phyloP scores from a whole-genome alignment of 2,888 invertebrate species.

The Pollenia labialis region DNA sequence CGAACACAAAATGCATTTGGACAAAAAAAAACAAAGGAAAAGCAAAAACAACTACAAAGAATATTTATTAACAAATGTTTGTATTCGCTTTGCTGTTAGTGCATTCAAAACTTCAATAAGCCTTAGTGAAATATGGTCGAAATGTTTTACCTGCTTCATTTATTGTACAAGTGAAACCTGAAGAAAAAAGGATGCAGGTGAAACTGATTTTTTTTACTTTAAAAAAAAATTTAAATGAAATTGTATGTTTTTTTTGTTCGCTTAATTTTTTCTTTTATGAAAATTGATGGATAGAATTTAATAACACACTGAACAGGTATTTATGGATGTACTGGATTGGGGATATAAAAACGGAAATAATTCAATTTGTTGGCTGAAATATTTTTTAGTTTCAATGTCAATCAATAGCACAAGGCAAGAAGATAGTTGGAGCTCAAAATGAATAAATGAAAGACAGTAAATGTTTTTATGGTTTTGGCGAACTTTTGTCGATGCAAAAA shows the following conservation, averaged over 20 bases:
- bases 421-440: too few relatives aligned
- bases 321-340: not conserved
- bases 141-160: constrained; percentile 60
- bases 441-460: too few relatives aligned
- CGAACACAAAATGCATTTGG: constrained; percentile 74
- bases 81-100: not conserved
- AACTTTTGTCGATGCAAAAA: too few relatives aligned
- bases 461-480: too few relatives aligned
- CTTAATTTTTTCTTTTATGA: constrained; percentile 21
- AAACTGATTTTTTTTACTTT: constrained; percentile 79
- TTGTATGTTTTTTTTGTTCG: constrained; percentile 44
- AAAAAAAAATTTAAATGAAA: constrained; percentile 45
- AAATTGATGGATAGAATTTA: not conserved
- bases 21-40: constrained; percentile 18
- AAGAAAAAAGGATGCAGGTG: constrained; percentile 81
- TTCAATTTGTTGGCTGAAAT: constrained; percentile 40
- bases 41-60: constrained; percentile 30
- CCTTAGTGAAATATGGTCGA: constrained; percentile 44
- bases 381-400: too few relatives aligned
- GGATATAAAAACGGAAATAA: constrained; percentile 53
- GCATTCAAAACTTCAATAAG: constrained; percentile 6
- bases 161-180: constrained; percentile 26
- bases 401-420: too few relatives aligned
- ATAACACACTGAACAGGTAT: constrained; percentile 8
- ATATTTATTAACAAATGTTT: constrained; percentile 38